Percentiles rank a stretch among this genome's conserved stretches.
Conservation (phyloP, 2,888 invertebrate genomes). For the Phorcus lineatus region DNA sequence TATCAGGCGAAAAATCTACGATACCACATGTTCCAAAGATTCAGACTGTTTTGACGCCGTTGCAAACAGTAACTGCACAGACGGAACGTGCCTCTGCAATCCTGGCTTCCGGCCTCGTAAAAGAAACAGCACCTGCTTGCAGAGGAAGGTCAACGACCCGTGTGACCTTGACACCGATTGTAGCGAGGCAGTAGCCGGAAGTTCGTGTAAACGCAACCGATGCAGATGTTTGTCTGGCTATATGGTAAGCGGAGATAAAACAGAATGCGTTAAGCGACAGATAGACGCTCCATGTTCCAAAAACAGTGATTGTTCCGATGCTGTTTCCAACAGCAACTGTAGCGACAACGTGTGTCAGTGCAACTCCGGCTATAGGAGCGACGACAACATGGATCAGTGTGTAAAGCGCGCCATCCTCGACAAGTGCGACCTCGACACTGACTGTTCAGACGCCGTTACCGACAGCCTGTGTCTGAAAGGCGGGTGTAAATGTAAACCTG, state of each 20-base stretch:
- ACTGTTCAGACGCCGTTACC: constrained; percentile 35
- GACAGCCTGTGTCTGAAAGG: constrained; percentile 30
- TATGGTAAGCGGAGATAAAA: not conserved
- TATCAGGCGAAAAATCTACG: constrained; percentile 25
- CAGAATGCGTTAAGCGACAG: constrained; percentile 25
- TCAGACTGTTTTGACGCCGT: constrained; percentile 35
- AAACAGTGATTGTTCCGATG: constrained; percentile 39
- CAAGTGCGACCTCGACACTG: constrained; percentile 24
- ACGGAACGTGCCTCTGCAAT: constrained; percentile 31
- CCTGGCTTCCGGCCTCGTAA: constrained; percentile 23
- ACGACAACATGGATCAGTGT: constrained; percentile 21
- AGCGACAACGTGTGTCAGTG: constrained; percentile 32
- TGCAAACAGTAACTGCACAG: constrained; percentile 28
- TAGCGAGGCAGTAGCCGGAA: constrained; percentile 26
- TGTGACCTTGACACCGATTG: constrained; percentile 35
- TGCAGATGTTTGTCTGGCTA: constrained; percentile 35
- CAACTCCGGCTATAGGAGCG: constrained; percentile 33
- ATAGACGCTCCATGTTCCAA: constrained; percentile 5
- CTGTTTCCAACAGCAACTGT: constrained; percentile 42
- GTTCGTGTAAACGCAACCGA: constrained; percentile 24
- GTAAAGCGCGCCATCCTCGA: constrained; percentile 29
- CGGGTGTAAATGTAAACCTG: constrained; percentile 29
- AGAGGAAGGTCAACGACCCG: constrained; percentile 30
- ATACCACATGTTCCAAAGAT: constrained; percentile 24
- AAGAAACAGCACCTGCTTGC: constrained; percentile 25